Evolutionary conservation across 1,140 invertebrate species (phyloP).

Genomic region (Drosophila equinoxialis): DNA sequence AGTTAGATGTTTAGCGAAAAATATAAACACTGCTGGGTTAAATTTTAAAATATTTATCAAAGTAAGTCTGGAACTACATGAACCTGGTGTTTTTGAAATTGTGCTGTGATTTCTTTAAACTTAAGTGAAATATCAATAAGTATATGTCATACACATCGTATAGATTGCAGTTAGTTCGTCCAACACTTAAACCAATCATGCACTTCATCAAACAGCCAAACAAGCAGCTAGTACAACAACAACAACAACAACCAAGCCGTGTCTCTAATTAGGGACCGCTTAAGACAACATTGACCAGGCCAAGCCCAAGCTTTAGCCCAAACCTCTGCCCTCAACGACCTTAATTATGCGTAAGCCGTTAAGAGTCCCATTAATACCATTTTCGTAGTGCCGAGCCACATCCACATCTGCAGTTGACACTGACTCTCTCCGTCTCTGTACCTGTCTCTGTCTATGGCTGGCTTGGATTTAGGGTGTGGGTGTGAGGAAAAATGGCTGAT

Average conservation of each 20-base stretch:
- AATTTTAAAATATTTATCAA: too few species aligned
- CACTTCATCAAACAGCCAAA: conserved; percentile 46
- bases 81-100: too few species aligned
- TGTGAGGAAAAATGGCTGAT: conserved; percentile 15
- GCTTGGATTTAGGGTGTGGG: not conserved
- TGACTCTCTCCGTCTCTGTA: too few species aligned
- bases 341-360: conserved; percentile 74
- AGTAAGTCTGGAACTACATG: too few species aligned
- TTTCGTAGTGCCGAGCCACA: conserved; percentile 39
- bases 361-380: conserved; percentile 69
- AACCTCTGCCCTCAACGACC: conserved; percentile 39
- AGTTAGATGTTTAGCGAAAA: too few species aligned
- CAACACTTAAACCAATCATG: conserved; percentile 62
- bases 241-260: conserved; percentile 24
- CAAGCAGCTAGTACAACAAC: conserved; percentile 23
- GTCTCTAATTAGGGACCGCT: conserved; percentile 66
- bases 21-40: too few species aligned
- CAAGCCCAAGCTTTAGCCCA: not conserved
- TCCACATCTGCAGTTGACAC: conserved; percentile 16
- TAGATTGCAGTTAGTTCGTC: not conserved
- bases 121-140: not conserved
- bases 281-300: conserved; percentile 64
- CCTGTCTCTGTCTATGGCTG: not conserved
- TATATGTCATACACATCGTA: not conserved
- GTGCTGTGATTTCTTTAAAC: not conserved